Evolutionary conservation across 2,113 vertebrate genomes (phyloP).

Genomic region (Pelodiscus sinensis): DNA sequence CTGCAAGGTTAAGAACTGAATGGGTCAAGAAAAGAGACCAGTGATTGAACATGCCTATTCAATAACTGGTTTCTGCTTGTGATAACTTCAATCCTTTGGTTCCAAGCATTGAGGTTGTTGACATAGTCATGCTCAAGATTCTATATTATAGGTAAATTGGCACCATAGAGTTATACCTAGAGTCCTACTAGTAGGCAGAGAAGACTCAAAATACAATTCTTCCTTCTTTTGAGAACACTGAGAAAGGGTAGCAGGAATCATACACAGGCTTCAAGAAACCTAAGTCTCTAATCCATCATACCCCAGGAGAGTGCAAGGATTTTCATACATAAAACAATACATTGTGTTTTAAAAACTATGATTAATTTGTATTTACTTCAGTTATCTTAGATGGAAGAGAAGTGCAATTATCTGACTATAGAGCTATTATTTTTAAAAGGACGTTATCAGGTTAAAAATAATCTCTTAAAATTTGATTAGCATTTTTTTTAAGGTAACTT

Average conservation of each 20-base stretch:
- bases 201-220: neutral
- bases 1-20: constrained; percentile 43
- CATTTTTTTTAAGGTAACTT: neutral
- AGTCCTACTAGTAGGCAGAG: neutral
- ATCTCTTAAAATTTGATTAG: neutral
- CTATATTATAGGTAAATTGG: rapidly evolving
- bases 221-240: neutral
- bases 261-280: neutral
- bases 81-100: neutral
- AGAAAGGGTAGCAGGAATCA: neutral
- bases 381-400: neutral
- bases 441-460: neutral
- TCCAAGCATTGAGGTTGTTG: neutral
- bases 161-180: neutral
- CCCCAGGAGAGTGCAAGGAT: neutral
- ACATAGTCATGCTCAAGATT: neutral
- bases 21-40: neutral
- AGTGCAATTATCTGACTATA: neutral
- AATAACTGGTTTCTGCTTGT: neutral
- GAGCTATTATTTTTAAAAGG: neutral
- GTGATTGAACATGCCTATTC: constrained; percentile 4
- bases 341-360: constrained; percentile 14
- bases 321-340: neutral
- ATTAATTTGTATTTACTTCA: neutral
- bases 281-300: neutral